Evolutionary conservation across 2,113 vertebrate genomes (phyloP), one percentile per base, ranked within the genome.

Genomic region (Rhineura floridana): DNA sequence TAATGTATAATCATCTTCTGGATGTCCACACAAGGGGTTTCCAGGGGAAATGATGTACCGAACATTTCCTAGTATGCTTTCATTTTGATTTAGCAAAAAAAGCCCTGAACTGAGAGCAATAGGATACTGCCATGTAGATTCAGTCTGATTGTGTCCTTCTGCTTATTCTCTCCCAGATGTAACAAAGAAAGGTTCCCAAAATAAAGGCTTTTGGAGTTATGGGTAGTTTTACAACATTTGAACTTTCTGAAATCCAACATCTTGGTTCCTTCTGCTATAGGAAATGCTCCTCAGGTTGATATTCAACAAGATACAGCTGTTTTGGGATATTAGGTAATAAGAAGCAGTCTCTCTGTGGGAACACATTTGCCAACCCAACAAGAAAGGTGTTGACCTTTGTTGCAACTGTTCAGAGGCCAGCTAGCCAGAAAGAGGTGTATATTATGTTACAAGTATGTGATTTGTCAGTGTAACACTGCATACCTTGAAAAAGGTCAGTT

Each of bases 311-410:
- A 36, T 0, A 78, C 39, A 79, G 67, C 17, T 21, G 55, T 33
- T 12, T 48, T 30, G 6, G 33, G 28, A 91, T 86, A 65, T 0
- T 0, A 73, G 76, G 75, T 87, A 84, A 88, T 48, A 65, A 81
- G 59, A 69, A 33, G 0, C 69, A 86, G 75, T 30, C 0, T 0
- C 36, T 81, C 73, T 30, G 33, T 70, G 91, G 90, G 85, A 86
- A 77, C 36, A 76, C n/a, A 52, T 67, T 85, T 52, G 8, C 81
- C 42, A 42, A 73, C 65, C 78, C 52, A 90, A 91, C 86, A 81
- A 0, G 89, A 91, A 73, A 91, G 91, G 87, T 89, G 93, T 85
- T 95, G 94, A 94, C 94, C 92, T 96, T 95, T 93, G 55, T 89
- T 92, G 93, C n/a, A 1, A 89, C 92, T 93, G 91, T 81, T 52